Conservation (phyloP, 2,113 vertebrate species). For the Coptodon rendalli region DNA sequence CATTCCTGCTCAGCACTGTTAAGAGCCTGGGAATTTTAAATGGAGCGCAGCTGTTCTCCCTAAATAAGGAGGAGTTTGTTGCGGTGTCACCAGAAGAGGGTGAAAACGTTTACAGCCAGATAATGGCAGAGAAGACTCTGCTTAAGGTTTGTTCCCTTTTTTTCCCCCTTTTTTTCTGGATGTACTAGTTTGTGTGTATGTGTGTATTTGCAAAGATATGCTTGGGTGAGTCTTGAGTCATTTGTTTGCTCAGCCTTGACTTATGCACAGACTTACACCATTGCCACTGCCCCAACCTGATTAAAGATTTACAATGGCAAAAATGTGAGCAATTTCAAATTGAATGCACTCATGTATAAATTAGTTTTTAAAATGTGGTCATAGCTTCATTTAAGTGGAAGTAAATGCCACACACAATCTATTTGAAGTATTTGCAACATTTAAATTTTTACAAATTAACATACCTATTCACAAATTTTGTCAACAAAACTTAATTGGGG, state of each 20-base stretch:
- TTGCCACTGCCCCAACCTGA: constrained; percentile 1
- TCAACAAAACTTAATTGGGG: not conserved
- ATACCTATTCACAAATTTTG: not conserved
- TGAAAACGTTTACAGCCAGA: constrained; percentile 74
- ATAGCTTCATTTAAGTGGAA: not conserved
- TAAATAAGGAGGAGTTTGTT: constrained; percentile 68
- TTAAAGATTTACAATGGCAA: not conserved
- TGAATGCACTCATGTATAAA: not conserved
- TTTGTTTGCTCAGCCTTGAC: constrained; percentile 44
- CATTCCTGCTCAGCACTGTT: constrained; percentile 51
- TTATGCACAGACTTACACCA: not conserved
- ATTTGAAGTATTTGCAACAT: not conserved
- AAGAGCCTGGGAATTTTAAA: constrained; percentile 59
- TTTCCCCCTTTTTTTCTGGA: not conserved
- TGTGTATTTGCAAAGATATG: not conserved
- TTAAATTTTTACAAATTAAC: not conserved
- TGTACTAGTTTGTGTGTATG: not conserved
- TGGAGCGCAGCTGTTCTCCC: constrained; percentile 72
- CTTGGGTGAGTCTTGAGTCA: not conserved
- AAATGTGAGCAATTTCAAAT: not conserved
- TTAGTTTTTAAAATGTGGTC: not conserved
- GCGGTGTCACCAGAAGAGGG: constrained; percentile 65
- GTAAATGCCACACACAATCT: not conserved
- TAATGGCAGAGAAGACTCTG: constrained; percentile 77
- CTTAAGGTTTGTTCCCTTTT: constrained; percentile 66